Conservation (phyloP, 2,888 invertebrate genomes). For the Agrochola circellaris region DNA sequence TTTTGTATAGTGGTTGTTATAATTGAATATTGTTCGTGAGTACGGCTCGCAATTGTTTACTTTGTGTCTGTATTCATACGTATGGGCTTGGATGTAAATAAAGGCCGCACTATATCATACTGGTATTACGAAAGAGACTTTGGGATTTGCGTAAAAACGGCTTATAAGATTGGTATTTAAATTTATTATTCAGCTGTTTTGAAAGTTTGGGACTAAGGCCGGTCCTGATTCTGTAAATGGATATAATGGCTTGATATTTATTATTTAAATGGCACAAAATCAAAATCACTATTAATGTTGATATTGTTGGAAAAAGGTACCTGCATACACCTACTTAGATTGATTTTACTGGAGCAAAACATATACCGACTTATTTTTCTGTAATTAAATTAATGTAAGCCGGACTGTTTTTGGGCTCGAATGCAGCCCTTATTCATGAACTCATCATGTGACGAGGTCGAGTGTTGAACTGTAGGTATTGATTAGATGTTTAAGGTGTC, state of each 20-base stretch:
- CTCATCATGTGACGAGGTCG: not conserved
- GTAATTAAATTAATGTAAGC: not conserved
- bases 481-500: not conserved
- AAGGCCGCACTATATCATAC: conserved; percentile 36
- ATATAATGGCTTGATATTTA: conserved; percentile 8
- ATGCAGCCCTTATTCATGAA: not conserved
- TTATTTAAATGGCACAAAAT: not conserved
- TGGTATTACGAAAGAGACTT: conserved; percentile 44
- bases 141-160: conserved; percentile 42
- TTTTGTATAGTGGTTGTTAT: conserved; percentile 33
- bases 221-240: conserved; percentile 8
- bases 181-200: conserved; percentile 35
- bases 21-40: conserved; percentile 65
- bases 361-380: not conserved
- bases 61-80: conserved; percentile 57
- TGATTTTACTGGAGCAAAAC: not conserved
- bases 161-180: conserved; percentile 37
- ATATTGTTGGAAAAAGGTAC: not conserved
- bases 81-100: conserved; percentile 46
- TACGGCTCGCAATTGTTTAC: conserved; percentile 54
- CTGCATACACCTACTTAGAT: no score
- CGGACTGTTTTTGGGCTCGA: not conserved
- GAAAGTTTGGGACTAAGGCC: conserved; percentile 19
- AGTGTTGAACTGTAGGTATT: not conserved
- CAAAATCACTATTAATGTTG: not conserved